Base-by-base conservation (phyloP, 1,140 invertebrate species). In the Pectinophora gossypiella region DNA sequence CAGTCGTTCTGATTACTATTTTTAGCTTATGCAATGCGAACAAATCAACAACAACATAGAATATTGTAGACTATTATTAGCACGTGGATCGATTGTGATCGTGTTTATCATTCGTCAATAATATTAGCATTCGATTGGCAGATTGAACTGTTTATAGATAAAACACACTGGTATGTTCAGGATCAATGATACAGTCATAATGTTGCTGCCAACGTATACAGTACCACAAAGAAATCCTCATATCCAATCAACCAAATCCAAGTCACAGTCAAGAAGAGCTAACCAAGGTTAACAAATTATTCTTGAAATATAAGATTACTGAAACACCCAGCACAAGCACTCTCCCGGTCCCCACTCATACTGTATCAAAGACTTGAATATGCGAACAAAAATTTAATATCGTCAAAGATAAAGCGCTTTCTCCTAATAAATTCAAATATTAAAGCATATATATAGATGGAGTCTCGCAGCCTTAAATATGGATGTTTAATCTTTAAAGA, bases 381-480 rank as follows among this genome's bases (percentile, higher is more conserved):
- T 21, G 22, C 19, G 32, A 51, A 59, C 18, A 43, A 44, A 59
- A 54, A 54, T 54, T 54, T 51, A 51, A 59, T 59, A 48, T 49
- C 47, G 48, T 54, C 48, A 54, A 48, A 54, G 48, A 56, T 56
- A 51, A 51, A 48, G 48, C 51, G 38, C 54, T 59, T 59, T 48
- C 44, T 59, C 36, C 20, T 45, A 59, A 48, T 48, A 59, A 57
- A 50, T 42, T 47, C 40, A 43, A 2, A 36, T 53, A 49, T 53
- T 43, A 51, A 43, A n/a, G n/a, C n/a, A n/a, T n/a, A n/a, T n/a
- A 49, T 38, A 45, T 47, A 20, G 45, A 15, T 44, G 13, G 19
- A 19, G 7, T 21, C 13, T 44, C 44, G 21, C 19, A 23, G 15
- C 35, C 32, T 50, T 46, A 23, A 18, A 56, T 44, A 42, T 48